These are phyloP conservation scores for Pasiphila rectangulata DNA, from an alignment of 2,888 invertebrate genomes.

Conservation along the genomic window DNA sequence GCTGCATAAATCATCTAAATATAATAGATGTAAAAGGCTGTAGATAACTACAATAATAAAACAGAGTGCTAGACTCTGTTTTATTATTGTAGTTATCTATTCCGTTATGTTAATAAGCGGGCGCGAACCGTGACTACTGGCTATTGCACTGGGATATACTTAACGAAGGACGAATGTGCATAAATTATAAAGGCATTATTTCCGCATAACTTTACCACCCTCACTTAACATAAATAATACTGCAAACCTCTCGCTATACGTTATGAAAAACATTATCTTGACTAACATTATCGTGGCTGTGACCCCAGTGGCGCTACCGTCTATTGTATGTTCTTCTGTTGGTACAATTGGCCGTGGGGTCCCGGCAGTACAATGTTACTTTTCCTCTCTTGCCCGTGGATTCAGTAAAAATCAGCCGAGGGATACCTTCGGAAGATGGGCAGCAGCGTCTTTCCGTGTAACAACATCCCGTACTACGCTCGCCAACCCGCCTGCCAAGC, in stretches of 20 bases:
- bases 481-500: too few species aligned
- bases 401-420: too few species aligned
- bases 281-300: too few species aligned
- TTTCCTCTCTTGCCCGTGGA: too few species aligned
- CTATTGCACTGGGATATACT: slow-evolving; percentile 35
- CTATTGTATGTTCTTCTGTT: too few species aligned
- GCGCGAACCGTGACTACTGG: slow-evolving; percentile 34
- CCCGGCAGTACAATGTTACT: too few species aligned
- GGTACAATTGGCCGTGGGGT: too few species aligned
- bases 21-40: background rate
- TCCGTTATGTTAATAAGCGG: slow-evolving; percentile 31
- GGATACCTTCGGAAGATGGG: too few species aligned
- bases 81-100: slow-evolving; percentile 31
- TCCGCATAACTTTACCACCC: slow-evolving; percentile 30
- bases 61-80: background rate
- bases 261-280: slow-evolving; percentile 15
- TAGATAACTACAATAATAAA: background rate
- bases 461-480: too few species aligned
- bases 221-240: slow-evolving; percentile 32
- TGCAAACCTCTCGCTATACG: slow-evolving; percentile 14
- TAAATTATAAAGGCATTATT: slow-evolving; percentile 36
- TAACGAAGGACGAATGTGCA: slow-evolving; percentile 36
- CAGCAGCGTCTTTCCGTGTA: too few species aligned
- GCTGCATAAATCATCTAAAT: too few species aligned
- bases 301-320: too few species aligned